A percentile compares a stretch with the other conserved stretches of the same genome.
Conservation (phyloP, 2,113 vertebrate genomes). For the Sphaerodactylus townsendi region DNA sequence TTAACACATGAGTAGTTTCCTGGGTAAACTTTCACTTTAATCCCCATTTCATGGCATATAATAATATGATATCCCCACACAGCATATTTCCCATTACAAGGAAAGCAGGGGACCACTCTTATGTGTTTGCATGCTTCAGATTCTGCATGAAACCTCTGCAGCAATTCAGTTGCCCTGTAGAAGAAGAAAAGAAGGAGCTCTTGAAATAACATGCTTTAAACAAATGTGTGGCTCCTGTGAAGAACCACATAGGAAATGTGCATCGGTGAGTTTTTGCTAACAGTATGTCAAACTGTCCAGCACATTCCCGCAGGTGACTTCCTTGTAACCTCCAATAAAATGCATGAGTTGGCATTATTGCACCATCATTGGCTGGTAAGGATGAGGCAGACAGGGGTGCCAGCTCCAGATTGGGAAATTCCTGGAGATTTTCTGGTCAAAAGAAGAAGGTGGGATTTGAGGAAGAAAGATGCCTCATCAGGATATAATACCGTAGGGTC, state of each 20-base stretch:
- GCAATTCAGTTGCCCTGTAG: conserved; percentile 37
- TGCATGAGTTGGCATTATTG: neutral
- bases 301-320: no score
- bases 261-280: neutral
- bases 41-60: conserved; percentile 55
- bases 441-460: no score
- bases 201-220: conserved; percentile 30
- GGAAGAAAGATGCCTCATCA: no score
- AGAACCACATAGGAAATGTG: neutral
- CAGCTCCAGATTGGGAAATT: no score
- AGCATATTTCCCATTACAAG: conserved; percentile 50
- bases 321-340: neutral
- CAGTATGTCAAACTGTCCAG: no score
- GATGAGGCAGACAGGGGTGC: neutral
- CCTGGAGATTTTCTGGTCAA: no score
- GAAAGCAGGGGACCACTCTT: conserved; percentile 56
- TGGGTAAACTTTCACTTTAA: conserved; percentile 65
- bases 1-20: conserved; percentile 69
- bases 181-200: neutral
- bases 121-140: conserved; percentile 45
- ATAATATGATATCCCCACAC: conserved; percentile 54
- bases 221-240: conserved; percentile 25
- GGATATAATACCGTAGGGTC: no score
- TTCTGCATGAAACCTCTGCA: conserved; percentile 50
- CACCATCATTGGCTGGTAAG: neutral